These are phyloP conservation scores for Cheilosia vernalis DNA, from an alignment of 2,888 invertebrate species.

Conservation along the genomic window DNA sequence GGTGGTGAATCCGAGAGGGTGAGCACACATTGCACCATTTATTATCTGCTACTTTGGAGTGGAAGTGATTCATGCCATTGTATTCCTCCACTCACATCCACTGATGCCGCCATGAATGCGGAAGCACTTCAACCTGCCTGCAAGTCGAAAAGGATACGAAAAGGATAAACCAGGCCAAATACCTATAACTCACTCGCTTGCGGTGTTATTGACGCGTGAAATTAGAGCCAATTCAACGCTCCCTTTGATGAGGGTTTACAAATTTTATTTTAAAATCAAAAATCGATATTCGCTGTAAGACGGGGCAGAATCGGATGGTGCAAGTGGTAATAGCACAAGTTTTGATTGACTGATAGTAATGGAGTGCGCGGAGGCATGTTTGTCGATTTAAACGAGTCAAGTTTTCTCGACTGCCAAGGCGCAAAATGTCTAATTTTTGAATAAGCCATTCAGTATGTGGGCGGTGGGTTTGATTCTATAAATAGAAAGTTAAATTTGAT, in stretches of 20 bases:
- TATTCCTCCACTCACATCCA: not conserved
- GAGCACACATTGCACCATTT: slow-evolving; percentile 44
- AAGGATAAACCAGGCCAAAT: slow-evolving; percentile 23
- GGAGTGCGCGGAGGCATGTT: not conserved
- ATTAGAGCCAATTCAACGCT: slow-evolving; percentile 62
- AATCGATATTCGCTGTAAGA: not conserved
- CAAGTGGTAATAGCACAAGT: slow-evolving; percentile 18
- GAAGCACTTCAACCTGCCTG: slow-evolving; percentile 38
- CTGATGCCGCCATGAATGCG: slow-evolving; percentile 40
- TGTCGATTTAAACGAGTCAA: not conserved
- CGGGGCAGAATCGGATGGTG: not conserved
- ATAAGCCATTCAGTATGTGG: not conserved
- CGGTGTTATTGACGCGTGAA: slow-evolving; percentile 53
- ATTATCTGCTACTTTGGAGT: slow-evolving; percentile 38
- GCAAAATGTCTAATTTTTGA: not conserved
- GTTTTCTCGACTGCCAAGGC: not conserved
- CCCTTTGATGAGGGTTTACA: slow-evolving; percentile 16
- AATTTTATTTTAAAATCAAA: not conserved
- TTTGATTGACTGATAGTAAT: slow-evolving; percentile 39
- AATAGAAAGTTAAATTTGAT: slow-evolving; percentile 3
- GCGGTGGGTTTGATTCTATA: not conserved
- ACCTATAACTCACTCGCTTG: slow-evolving; percentile 36
- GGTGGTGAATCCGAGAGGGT: not conserved
- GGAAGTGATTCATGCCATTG: slow-evolving; percentile 11
- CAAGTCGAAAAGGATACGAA: slow-evolving; percentile 22